Base-by-base conservation (phyloP, 2,888 invertebrate genomes). In the Drosophila neotestacea region DNA sequence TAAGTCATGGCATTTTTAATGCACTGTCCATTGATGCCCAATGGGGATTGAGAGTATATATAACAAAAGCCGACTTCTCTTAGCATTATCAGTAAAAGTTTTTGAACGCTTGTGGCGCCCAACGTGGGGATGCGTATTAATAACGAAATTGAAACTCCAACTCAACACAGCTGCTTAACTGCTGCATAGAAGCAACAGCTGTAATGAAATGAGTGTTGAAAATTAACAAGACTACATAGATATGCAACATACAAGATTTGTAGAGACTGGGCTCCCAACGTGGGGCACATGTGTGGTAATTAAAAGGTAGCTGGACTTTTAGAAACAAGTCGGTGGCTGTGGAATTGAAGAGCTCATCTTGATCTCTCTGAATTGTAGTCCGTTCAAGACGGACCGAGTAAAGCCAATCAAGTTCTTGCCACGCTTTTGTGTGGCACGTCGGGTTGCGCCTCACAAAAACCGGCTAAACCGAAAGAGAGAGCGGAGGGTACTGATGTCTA, bases 401-500 rank as follows among this genome's bases (percentile, higher is more conserved):
- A 77, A 76, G 76, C 73, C 73, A 69, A 73, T 65, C 76, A 76
- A 76, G 76, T 76, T 76, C 70, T 65, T 62, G 73, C 48, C 59
- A 41, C 59, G 73, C 77, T 68, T 60, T 67, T 63, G 47, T 46
- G n/a, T 38, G 52, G 46, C 13, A 48, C 28, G 47, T 58, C 59
- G 10, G 46, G 28, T 47, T 36, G 46, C 28, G 46, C 36, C 38
- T 32, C 6, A 11, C 3, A 11, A 13, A 58, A 64, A 64, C 58
- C 64, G 64, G 63, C 63, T 63, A 22, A 27, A 47, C 13, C 9
- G 32, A 5, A 10, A 16, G 4, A 47, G 16, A 0, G 32, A 48
- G 48, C 4, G 4, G 32, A 10, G 16, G 9, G 1, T 5, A 11
- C 13, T 9, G 2, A 47, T 22, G 22, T 22, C 22, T 22, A 22